A percentile compares a stretch with the other conserved stretches of the same genome.
These are phyloP conservation scores for Melanotaenia trifasciata DNA, from an alignment of 2,797 vertebrate genomes.

Conservation along the genomic window DNA sequence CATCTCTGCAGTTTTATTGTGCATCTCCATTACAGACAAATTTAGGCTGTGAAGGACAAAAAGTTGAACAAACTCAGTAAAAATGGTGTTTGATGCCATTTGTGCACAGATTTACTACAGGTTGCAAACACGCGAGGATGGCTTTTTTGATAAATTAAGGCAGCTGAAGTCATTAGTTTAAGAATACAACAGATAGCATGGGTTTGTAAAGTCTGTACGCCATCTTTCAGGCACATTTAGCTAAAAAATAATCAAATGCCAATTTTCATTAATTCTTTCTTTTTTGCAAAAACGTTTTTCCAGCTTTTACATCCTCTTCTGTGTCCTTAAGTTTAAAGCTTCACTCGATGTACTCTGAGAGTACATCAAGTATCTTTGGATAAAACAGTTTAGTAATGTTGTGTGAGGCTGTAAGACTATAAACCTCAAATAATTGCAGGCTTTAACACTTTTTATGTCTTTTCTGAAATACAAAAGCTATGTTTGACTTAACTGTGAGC, in stretches of 20 bases:
- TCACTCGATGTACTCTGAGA: neutral
- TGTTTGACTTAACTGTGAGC: constrained; percentile 17
- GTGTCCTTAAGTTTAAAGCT: neutral
- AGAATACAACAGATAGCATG: neutral
- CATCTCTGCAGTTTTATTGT: constrained; percentile 33
- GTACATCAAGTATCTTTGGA: neutral
- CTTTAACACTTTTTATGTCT: neutral
- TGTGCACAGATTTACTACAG: constrained; percentile 3
- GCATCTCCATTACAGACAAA: constrained; percentile 50
- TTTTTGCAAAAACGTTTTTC: neutral
- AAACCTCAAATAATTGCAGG: neutral
- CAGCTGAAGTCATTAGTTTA: neutral
- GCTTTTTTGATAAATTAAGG: neutral
- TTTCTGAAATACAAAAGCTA: constrained; percentile 2
- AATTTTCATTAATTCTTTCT: neutral
- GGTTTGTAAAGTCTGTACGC: neutral
- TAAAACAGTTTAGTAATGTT: neutral
- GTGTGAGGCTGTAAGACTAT: neutral
- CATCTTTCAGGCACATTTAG: neutral
- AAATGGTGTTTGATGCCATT: constrained; percentile 10
- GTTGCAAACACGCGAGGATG: neutral
- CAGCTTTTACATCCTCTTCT: neutral
- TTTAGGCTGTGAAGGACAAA: constrained; percentile 44
- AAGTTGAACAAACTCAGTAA: constrained; percentile 11
- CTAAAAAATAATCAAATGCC: neutral